A percentile compares a stretch with the other conserved stretches of the same genome.
Evolutionary conservation across 2,113 vertebrate species (phyloP).

Genomic region (Zosterops japonicus): DNA sequence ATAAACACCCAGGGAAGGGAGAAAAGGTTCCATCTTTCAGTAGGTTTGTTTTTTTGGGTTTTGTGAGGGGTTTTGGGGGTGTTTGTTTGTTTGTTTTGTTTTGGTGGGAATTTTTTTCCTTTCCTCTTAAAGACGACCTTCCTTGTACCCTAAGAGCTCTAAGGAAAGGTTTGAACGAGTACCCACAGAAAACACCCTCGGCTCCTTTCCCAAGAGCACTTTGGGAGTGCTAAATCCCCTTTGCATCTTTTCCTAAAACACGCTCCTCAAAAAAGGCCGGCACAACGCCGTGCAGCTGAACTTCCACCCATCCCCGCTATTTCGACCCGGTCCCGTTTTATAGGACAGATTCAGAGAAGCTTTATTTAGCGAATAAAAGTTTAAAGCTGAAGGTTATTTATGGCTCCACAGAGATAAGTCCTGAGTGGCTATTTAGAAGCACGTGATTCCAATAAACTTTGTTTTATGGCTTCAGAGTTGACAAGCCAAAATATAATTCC

Average conservation of each 20-base stretch:
- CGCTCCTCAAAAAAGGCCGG: slow-evolving; percentile 53
- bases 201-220: background rate
- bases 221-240: background rate
- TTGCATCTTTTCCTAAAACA: background rate
- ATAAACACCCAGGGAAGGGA: background rate
- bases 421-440: slow-evolving; percentile 96
- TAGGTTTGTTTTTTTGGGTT: background rate
- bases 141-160: background rate
- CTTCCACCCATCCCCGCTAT: slow-evolving; percentile 43
- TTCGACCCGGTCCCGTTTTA: slow-evolving; percentile 62
- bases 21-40: background rate
- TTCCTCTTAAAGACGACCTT: background rate
- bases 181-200: background rate
- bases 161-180: slow-evolving; percentile 39
- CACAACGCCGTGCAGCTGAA: slow-evolving; percentile 32
- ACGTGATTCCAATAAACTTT: slow-evolving; percentile 99
- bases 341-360: slow-evolving; percentile 71
- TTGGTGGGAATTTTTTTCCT: background rate
- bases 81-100: background rate
- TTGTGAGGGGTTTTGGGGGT: too few species aligned
- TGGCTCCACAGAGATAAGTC: slow-evolving; percentile 87
- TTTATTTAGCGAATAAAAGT: slow-evolving; percentile 87
- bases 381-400: slow-evolving; percentile 99
- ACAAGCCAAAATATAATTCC: slow-evolving; percentile 99
- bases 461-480: slow-evolving; percentile 99